Base-by-base conservation (phyloP, 2,113 vertebrate genomes). In the Campylorhamphus procurvoides region DNA sequence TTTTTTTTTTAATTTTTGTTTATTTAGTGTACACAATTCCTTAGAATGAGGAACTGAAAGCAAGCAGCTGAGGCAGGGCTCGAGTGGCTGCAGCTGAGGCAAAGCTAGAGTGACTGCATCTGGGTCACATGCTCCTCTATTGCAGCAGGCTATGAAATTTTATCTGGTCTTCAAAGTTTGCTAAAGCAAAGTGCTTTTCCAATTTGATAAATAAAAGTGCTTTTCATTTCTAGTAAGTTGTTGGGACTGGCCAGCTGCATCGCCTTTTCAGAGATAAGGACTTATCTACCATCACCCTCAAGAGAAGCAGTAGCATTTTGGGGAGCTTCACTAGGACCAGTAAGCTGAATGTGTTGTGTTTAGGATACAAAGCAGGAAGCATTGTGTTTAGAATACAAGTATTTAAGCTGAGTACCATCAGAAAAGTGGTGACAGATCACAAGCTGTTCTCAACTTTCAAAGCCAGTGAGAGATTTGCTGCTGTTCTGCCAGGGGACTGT, bases 11-110 rank as follows among this genome's bases (percentile, higher is more conserved):
- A 18, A 14, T 63, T 76, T 31, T 25, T 15, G 15, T 44, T 28
- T 60, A 4, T 62, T 50, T 37, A 18, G 40, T 40, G 31, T 81
- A 88, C 91, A 56, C 50, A 37, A 10, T 18, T 69, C n/a, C 44
- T 56, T 53, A n/a, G 78, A 8, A 89, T 24, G 40, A 73, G 62
- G 94, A 96, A 97, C 40, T 84, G 92, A 94, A 93, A 91, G 49
- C 66, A 71, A 78, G 62, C 60, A 73, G 66, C 68, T 68, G 76
- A 49, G 40, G 25, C 42, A 69, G 59, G 8, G n/a, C 46, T 58
- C 50, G 17, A 31, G 50, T 14, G n/a, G 19, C 23, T 88, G 67
- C 1, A 1, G 39, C 39, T 74, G 67, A 87, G 46, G 25, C 44
- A 68, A 62, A 10, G 35, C 47, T 52, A 44, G 18, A 23, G 39